Evolutionary conservation across 1,140 invertebrate species (phyloP).

Genomic region (Aporrectodea caliginosa): DNA sequence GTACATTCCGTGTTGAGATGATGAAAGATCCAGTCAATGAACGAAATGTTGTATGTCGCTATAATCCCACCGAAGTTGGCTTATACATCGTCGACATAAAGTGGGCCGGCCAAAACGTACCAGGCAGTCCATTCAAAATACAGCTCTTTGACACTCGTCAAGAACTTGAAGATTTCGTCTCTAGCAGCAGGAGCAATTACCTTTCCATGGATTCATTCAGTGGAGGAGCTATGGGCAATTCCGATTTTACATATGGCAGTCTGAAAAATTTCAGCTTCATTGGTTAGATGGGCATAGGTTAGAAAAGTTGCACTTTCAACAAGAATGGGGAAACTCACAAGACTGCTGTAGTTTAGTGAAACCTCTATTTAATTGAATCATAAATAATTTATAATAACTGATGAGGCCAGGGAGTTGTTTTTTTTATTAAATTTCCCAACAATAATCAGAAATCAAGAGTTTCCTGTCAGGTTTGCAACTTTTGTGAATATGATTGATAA

Average conservation of each 20-base stretch:
- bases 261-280: neutral
- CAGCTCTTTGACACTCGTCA: conserved; percentile 99
- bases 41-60: conserved; percentile 92
- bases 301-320: too few relatives aligned
- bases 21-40: conserved; percentile 97
- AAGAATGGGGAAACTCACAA: too few relatives aligned
- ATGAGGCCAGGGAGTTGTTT: too few relatives aligned
- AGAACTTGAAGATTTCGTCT: conserved; percentile 64
- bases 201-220: neutral
- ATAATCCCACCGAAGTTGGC: conserved; percentile 96
- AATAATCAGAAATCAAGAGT: too few relatives aligned
- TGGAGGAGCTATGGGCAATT: neutral
- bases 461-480: too few relatives aligned
- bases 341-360: too few relatives aligned
- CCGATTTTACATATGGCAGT: neutral
- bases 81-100: conserved; percentile 97
- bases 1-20: conserved; percentile 98
- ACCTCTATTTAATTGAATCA: too few relatives aligned
- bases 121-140: conserved; percentile 92
- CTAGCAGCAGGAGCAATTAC: neutral
- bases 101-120: conserved; percentile 91
- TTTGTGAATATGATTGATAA: too few relatives aligned
- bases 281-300: too few relatives aligned
- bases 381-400: too few relatives aligned
- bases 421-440: too few relatives aligned